Percentiles rank a stretch among this genome's conserved stretches.
These are phyloP conservation scores for Nephrotoma appendiculata DNA, from an alignment of 2,888 invertebrate genomes.

Conservation along the genomic window DNA sequence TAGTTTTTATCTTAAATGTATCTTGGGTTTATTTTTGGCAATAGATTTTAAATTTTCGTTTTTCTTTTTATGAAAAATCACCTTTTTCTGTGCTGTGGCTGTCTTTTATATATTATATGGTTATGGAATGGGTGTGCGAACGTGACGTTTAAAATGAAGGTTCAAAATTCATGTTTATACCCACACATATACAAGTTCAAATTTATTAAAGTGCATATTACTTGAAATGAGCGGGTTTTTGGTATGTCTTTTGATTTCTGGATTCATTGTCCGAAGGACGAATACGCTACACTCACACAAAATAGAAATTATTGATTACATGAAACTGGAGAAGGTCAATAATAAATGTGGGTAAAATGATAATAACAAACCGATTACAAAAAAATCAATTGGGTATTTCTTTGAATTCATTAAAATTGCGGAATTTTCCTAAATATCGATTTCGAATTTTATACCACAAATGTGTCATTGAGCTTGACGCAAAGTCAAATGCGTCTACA, in stretches of 20 bases:
- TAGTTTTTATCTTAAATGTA: not conserved
- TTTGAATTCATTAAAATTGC: no score
- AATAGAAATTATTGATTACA: not conserved
- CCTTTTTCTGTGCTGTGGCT: not conserved
- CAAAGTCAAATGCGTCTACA: no score
- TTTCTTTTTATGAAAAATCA: not conserved
- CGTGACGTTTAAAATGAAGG: not conserved
- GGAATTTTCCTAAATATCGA: no score
- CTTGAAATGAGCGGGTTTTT: not conserved
- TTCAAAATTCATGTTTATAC: not conserved
- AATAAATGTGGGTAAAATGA: not conserved
- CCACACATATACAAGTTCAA: not conserved
- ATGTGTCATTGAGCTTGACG: no score
- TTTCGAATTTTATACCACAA: no score
- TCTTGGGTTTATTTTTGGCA: not conserved
- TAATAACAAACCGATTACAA: no score
- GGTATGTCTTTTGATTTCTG: not conserved
- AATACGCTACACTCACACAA: not conserved
- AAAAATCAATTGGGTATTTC: no score
- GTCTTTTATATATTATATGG: no score
- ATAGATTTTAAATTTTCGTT: not conserved
- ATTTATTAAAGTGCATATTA: not conserved
- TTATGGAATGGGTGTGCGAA: not conserved
- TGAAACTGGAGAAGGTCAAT: not conserved
- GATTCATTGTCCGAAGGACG: not conserved